Conservation (phyloP, 1,140 invertebrate genomes). For the Drosophila pallidifrons region DNA sequence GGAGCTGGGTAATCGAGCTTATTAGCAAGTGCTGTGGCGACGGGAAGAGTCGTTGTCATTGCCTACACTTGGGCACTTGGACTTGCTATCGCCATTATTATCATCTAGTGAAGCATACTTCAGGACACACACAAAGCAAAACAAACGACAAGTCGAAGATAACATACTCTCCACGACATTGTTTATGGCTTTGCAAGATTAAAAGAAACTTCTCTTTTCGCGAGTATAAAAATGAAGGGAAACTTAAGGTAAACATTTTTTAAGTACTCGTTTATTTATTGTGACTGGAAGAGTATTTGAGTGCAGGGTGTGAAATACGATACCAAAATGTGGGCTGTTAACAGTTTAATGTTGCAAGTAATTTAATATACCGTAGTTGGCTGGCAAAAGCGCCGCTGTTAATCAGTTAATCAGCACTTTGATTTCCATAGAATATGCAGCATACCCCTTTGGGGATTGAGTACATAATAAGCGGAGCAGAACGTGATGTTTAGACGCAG, state of each 20-base stretch:
- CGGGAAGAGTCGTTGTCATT: slow-evolving; percentile 15
- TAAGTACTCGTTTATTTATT: not conserved
- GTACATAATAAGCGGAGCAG: slow-evolving; percentile 44
- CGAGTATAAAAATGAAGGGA: too few species aligned
- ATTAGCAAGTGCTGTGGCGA: slow-evolving; percentile 46
- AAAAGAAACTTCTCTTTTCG: not conserved
- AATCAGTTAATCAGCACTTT: slow-evolving; percentile 15
- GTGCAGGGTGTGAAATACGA: not conserved
- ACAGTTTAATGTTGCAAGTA: not conserved
- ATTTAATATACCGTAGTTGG: not conserved
- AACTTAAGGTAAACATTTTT: not conserved
- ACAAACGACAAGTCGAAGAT: slow-evolving; percentile 1
- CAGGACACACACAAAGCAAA: slow-evolving; percentile 13
- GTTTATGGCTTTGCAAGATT: not conserved
- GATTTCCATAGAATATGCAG: not conserved
- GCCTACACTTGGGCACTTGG: slow-evolving; percentile 21
- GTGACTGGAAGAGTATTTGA: not conserved
- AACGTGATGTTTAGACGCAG: slow-evolving; percentile 67
- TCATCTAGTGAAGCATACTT: slow-evolving; percentile 60
- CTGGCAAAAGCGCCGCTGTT: not conserved
- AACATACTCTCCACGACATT: not conserved
- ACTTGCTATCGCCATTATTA: slow-evolving; percentile 48
- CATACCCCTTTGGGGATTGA: slow-evolving; percentile 10
- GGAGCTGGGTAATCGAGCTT: slow-evolving; percentile 70
- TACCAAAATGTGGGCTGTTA: not conserved